These are phyloP conservation scores for Aphelocoma coerulescens DNA, from an alignment of 2,113 vertebrate species.

Conservation along the genomic window DNA sequence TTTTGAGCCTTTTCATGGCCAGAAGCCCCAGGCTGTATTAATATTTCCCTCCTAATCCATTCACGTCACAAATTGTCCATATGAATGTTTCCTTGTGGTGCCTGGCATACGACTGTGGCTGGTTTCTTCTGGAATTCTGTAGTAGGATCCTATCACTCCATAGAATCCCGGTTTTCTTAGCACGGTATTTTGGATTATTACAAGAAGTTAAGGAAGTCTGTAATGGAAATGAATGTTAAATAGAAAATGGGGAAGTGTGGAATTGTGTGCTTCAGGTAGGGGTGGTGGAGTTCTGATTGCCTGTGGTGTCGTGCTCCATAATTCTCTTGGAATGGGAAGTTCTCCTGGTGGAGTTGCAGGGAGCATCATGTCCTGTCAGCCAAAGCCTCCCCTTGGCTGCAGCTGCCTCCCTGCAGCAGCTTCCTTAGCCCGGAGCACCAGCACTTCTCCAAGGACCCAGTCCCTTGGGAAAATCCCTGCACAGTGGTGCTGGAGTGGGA, in stretches of 20 bases:
- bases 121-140: background rate
- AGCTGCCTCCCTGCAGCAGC: background rate
- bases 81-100: background rate
- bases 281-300: background rate
- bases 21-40: background rate
- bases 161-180: background rate
- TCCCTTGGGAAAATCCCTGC: background rate
- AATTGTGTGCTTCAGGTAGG: background rate
- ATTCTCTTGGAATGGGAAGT: background rate
- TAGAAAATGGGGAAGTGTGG: background rate
- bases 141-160: fast-evolving
- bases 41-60: background rate
- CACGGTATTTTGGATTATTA: background rate
- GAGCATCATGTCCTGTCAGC: background rate
- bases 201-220: background rate
- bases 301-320: fast-evolving
- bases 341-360: background rate
- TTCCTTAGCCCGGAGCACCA: background rate
- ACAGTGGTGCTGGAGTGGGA: fast-evolving
- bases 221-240: background rate
- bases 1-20: background rate
- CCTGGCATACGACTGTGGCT: background rate
- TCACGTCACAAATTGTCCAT: background rate
- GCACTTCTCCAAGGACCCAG: fast-evolving
- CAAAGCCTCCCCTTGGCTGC: background rate